phyloP scores from a whole-genome alignment of 2,888 invertebrate genomes.

The Automeris io region DNA sequence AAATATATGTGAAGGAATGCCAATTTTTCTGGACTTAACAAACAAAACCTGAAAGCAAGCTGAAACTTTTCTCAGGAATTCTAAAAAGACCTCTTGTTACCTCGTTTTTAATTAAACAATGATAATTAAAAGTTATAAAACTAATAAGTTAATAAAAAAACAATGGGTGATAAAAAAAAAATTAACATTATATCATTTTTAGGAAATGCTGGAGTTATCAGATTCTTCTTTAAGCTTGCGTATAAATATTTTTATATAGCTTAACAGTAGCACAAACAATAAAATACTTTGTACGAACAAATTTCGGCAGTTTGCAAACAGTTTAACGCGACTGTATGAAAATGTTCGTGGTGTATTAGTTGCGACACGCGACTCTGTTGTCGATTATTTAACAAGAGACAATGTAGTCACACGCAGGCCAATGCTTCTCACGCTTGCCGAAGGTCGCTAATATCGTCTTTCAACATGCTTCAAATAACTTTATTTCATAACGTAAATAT shows the following conservation, averaged over 20 bases:
- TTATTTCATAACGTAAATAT: conserved; percentile 60
- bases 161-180: too few species aligned
- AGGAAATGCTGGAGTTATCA: neutral
- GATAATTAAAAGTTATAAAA: too few species aligned
- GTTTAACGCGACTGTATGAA: conserved; percentile 42
- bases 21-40: too few species aligned
- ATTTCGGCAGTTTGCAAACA: conserved; percentile 12
- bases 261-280: neutral
- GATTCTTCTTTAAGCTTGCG: neutral
- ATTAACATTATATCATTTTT: too few species aligned
- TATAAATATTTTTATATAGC: neutral
- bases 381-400: conserved; percentile 71
- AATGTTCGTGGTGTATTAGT: conserved; percentile 37
- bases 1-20: too few species aligned
- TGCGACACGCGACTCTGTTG: conserved; percentile 57
- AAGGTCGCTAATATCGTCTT: conserved; percentile 71
- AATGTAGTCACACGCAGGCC: conserved; percentile 64
- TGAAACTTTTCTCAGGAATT: too few species aligned
- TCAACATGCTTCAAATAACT: conserved; percentile 72
- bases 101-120: too few species aligned
- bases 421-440: conserved; percentile 68
- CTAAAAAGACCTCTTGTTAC: too few species aligned
- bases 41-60: too few species aligned
- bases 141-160: too few species aligned
- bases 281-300: neutral